Evolutionary conservation across 2,113 vertebrate genomes (phyloP).

Genomic region (Elanoides forficatus): DNA sequence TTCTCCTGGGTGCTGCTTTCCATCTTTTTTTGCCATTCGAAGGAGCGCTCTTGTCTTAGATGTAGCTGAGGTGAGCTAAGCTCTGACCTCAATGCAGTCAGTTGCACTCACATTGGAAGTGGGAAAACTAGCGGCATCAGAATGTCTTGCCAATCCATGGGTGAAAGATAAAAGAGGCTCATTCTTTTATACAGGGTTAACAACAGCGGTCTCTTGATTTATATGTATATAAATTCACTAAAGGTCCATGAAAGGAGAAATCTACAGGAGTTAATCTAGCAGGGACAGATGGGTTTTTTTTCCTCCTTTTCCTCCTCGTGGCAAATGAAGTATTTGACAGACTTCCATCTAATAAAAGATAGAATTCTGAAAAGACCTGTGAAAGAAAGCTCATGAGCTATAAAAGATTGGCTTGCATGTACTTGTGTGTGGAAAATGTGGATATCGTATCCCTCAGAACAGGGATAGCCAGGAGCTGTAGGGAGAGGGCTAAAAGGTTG

Average conservation of each 20-base stretch:
- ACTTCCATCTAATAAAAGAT: neutral
- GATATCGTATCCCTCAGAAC: neutral
- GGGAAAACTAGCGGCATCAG: neutral
- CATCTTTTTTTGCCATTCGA: neutral
- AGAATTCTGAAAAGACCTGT: neutral
- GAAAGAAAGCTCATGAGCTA: neutral
- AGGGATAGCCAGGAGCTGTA: neutral
- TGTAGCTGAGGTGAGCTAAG: constrained; percentile 51
- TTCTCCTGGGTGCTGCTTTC: neutral
- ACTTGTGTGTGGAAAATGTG: neutral
- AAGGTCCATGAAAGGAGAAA: neutral
- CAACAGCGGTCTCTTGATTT: neutral
- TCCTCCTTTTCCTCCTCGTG: neutral
- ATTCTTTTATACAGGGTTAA: neutral
- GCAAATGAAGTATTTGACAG: neutral
- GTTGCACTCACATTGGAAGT: constrained; percentile 28
- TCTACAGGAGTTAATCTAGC: neutral
- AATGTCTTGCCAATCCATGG: neutral
- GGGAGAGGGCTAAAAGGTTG: neutral
- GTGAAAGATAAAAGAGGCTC: constrained; percentile 13
- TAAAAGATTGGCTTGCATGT: neutral
- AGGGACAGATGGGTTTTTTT: neutral
- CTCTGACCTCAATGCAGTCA: constrained; percentile 52
- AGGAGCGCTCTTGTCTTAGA: constrained; percentile 11
- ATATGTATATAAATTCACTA: constrained; percentile 7